Evolutionary conservation across 64 coral and sea anemone species (phyloP), one percentile per base, ranked within the genome.

Genomic region (Acropora tenuis): DNA sequence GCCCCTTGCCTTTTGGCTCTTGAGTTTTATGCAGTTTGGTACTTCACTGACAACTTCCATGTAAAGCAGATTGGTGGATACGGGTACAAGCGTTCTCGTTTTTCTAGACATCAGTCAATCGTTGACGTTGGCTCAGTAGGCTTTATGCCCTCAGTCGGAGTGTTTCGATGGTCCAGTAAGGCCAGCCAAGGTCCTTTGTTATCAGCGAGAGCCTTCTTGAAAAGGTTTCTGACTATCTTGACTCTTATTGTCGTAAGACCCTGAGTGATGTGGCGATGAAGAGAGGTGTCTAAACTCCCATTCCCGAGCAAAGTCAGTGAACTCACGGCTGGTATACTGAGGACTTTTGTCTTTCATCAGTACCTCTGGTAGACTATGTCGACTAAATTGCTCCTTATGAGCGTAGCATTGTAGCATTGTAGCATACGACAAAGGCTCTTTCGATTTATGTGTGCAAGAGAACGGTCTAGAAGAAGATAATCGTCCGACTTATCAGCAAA

Each of bases 51-150:
- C 52, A 1, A 92, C 80, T 85, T 90, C 15, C n/a, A 78, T 78
- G 48, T 90, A 80, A 17, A 90, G 89, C 41, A 90, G 60, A 48
- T 82, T 80, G 12, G 59, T 53, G 40, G 89, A 47, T 72, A 73
- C 59, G 0, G 80, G 90, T 48, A 55, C 50, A 0, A 55, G 50
- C 5, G 50, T 55, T 55, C 9, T 55, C 5, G 50, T 55, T 55
- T 9, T 69, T 42, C 90, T n/a, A 43, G 90, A 92, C 80, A 85
- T 85, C 0, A 92, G 49, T 86, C n/a, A n/a, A n/a, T n/a, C 69
- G 6, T 65, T 86, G 90, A 45, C 30, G 3, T 77, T 69, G 90
- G 18, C 17, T 80, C 30, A 30, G 30, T 30, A 48, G 40, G 57
- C 9, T 60, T 69, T 8, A 46, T 75, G 8, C 80, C 71, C 44